phyloP scores from a whole-genome alignment of 2,888 invertebrate genomes.

The Lasioglossum vierecki region DNA sequence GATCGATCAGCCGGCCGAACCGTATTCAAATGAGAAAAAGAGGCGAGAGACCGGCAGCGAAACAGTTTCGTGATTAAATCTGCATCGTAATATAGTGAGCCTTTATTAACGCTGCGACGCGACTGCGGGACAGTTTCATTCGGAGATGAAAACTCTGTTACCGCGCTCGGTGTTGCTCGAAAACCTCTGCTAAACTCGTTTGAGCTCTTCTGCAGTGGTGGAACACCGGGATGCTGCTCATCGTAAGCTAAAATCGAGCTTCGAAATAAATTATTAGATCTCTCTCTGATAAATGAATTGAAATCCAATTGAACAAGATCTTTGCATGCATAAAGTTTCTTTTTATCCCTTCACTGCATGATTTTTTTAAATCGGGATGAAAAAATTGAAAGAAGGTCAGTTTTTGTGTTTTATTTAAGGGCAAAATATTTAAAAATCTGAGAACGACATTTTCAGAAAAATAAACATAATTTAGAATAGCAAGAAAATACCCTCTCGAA shows the following conservation, averaged over 20 bases:
- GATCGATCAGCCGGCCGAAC: conserved; percentile 56
- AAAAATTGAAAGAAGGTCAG: too few relatives aligned
- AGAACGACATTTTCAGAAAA: too few relatives aligned
- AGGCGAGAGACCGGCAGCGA: conserved; percentile 24
- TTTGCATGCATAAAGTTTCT: too few relatives aligned
- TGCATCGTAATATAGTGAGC: conserved; percentile 28
- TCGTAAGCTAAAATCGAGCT: background rate
- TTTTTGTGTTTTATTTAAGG: too few relatives aligned
- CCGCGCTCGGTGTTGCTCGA: background rate
- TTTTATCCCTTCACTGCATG: too few relatives aligned
- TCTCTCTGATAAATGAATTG: background rate
- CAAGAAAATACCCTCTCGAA: too few relatives aligned
- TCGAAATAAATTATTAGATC: background rate
- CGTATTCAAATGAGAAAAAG: conserved; percentile 60
- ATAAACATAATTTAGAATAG: too few relatives aligned
- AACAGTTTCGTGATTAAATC: conserved; percentile 42
- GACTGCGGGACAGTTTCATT: conserved; percentile 1
- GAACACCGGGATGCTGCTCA: background rate
- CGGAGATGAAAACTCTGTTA: conserved; percentile 21
- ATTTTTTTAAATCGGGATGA: too few relatives aligned
- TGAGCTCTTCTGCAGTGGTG: background rate
- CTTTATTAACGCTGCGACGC: conserved; percentile 6
- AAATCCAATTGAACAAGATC: background rate
- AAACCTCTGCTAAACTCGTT: background rate
- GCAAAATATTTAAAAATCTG: too few relatives aligned